A percentile compares a stretch with the other conserved stretches of the same genome.
Evolutionary conservation across 2,113 vertebrate species (phyloP).

Genomic region (Bungarus multicinctus): DNA sequence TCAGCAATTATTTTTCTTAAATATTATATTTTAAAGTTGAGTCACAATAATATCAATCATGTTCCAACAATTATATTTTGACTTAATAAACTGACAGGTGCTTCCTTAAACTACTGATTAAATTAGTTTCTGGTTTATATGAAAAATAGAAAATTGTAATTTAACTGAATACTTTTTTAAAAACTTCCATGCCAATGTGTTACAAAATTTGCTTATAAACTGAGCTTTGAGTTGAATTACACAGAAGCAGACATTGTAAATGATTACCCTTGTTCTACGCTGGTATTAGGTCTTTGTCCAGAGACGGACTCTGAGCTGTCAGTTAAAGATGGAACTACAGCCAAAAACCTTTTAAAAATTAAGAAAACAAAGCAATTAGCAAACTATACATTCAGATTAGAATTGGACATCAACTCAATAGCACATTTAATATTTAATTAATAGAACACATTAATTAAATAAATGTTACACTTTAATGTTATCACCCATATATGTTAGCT

Average conservation of each 20-base stretch:
- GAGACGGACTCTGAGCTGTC: conserved; percentile 98
- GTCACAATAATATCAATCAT: not conserved
- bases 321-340: conserved; percentile 93
- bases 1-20: not conserved
- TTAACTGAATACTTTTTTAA: not conserved
- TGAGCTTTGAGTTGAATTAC: not conserved
- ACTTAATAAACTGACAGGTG: not conserved
- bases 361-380: conserved; percentile 18
- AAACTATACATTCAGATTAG: not conserved
- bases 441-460: not conserved
- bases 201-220: not conserved
- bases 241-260: not conserved
- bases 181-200: not conserved
- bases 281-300: conserved; percentile 96
- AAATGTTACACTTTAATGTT: not conserved
- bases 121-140: not conserved
- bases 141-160: not conserved
- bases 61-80: not conserved
- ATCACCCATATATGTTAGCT: not conserved
- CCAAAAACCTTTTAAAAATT: conserved; percentile 84
- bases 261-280: conserved; percentile 93
- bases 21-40: not conserved
- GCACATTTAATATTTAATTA: no score
- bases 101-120: not conserved
- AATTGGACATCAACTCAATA: not conserved